These are phyloP conservation scores for Leptocoma aspasia DNA, from an alignment of 2,113 vertebrate species.

Conservation along the genomic window DNA sequence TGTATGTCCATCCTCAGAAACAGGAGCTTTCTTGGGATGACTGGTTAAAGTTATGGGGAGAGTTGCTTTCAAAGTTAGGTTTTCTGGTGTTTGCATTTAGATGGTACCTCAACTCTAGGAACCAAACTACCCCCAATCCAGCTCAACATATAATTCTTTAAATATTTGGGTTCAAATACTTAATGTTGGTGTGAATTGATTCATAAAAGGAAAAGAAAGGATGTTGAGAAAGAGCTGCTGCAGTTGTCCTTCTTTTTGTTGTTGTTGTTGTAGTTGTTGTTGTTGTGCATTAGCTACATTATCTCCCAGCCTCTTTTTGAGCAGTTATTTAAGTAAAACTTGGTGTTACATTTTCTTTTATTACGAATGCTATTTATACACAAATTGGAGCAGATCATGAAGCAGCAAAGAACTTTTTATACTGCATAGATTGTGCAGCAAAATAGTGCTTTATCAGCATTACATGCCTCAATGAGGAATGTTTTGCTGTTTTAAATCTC, in stretches of 20 bases:
- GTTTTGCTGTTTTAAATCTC: not conserved
- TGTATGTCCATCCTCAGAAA: not conserved
- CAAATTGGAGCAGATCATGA: not conserved
- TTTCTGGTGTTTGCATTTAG: not conserved
- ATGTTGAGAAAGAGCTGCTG: not conserved
- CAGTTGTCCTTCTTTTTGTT: not conserved
- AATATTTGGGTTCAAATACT: not conserved
- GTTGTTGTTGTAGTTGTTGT: not conserved
- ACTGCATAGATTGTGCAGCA: not conserved
- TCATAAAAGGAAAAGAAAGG: not conserved
- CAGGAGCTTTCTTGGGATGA: not conserved
- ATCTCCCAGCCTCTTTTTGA: not conserved
- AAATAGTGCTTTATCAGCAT: constrained; percentile 30
- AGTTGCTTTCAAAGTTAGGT: not conserved
- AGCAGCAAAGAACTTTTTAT: constrained; percentile 32
- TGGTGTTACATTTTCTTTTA: constrained; percentile 17
- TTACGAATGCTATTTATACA: not conserved
- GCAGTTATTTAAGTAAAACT: not conserved
- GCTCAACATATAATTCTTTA: not conserved
- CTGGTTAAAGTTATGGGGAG: not conserved
- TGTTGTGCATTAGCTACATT: not conserved
- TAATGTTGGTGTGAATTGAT: not conserved
- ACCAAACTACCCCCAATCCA: not conserved
- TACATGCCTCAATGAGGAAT: not conserved
- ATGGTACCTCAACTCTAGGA: not conserved